These are phyloP conservation scores for Channa argus DNA, from an alignment of 2,113 vertebrate genomes.

Conservation along the genomic window DNA sequence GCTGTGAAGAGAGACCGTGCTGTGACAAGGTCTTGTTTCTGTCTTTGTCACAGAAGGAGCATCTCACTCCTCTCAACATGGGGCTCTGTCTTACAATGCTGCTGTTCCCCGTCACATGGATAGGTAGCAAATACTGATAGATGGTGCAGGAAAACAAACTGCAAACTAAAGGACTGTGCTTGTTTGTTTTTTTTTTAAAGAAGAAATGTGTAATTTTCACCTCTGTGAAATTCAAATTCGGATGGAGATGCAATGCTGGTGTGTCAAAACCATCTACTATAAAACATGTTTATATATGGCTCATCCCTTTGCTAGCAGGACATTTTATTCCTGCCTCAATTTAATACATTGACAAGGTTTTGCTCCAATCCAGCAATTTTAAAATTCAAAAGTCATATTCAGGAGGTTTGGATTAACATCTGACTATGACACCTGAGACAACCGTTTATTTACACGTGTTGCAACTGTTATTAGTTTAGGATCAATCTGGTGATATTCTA, in stretches of 20 bases:
- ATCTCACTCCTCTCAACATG: slow-evolving; percentile 26
- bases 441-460: no score
- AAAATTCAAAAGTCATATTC: no score
- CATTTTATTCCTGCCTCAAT: no score
- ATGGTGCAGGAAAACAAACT: slow-evolving; percentile 36
- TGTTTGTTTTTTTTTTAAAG: not conserved
- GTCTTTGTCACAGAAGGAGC: slow-evolving; percentile 35
- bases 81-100: slow-evolving; percentile 17
- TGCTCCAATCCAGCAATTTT: no score
- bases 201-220: not conserved
- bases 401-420: no score
- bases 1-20: slow-evolving; percentile 18
- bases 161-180: not conserved
- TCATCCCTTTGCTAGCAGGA: no score
- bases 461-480: no score
- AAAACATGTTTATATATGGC: no score
- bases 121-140: slow-evolving; percentile 41
- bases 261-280: no score
- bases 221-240: not conserved
- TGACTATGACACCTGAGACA: no score
- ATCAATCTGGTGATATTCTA: no score
- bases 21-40: slow-evolving; percentile 37
- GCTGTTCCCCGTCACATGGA: slow-evolving; percentile 19
- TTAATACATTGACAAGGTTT: no score
- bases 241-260: not conserved